Conservation (phyloP, 2,113 vertebrate species). For the Vimba vimba region DNA sequence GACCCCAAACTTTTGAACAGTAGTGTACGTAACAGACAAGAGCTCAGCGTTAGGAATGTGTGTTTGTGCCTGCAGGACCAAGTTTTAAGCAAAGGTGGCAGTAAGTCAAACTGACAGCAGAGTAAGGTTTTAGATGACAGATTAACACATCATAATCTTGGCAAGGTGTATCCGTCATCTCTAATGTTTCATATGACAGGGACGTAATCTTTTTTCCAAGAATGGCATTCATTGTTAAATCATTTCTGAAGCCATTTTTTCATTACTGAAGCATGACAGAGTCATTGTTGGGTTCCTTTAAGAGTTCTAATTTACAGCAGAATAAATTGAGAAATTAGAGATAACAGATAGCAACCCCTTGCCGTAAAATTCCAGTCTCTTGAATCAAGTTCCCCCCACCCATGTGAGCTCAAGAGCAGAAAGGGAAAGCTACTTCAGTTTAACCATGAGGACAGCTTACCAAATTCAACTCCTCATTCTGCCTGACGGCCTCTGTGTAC, state of each 20-base stretch:
- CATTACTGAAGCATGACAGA: not conserved
- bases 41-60: not conserved
- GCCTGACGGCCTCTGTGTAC: conserved; percentile 97
- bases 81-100: conserved; percentile 14
- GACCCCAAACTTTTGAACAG: not conserved
- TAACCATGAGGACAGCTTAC: conserved; percentile 81
- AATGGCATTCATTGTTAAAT: not conserved
- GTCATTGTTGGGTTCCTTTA: not conserved
- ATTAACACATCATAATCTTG: conserved; percentile 15
- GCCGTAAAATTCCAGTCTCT: not conserved
- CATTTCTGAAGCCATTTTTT: not conserved
- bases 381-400: not conserved
- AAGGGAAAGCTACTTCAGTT: conserved; percentile 1
- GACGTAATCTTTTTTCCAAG: not conserved
- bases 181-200: not conserved
- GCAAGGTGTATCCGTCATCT: conserved; percentile 40
- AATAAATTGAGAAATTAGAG: not conserved
- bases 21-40: conserved; percentile 10
- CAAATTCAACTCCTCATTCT: conserved; percentile 99
- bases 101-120: conserved; percentile 31
- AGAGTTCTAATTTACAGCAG: not conserved
- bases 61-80: not conserved
- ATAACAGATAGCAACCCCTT: conserved; percentile 40
- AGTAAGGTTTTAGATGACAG: conserved; percentile 15
- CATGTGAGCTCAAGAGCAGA: conserved; percentile 42